phyloP scores from a whole-genome alignment of 2,797 vertebrate genomes.

The Nasua narica region DNA sequence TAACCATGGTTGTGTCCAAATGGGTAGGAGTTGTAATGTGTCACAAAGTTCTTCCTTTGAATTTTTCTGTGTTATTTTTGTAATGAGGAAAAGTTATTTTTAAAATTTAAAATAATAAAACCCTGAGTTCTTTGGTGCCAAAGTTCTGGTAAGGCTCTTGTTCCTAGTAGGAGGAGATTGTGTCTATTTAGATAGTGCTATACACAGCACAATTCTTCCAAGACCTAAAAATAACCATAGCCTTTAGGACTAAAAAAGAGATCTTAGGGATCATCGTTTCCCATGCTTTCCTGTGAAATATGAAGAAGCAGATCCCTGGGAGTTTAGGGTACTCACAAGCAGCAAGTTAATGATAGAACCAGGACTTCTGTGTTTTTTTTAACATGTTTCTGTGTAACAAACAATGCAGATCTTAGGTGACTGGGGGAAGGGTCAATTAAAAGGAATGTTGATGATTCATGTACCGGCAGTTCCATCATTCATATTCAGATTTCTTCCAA shows the following conservation, averaged over 20 bases:
- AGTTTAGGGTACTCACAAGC: not conserved
- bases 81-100: slow-evolving; percentile 3
- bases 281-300: not conserved
- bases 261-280: not conserved
- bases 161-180: not conserved
- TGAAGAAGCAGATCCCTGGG: not conserved
- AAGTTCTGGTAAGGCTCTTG: not conserved
- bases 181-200: slow-evolving; percentile 27
- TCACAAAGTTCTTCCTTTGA: not conserved
- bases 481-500: not conserved
- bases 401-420: not conserved
- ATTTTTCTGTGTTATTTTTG: slow-evolving; percentile 15
- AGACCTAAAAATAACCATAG: slow-evolving; percentile 51
- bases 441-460: not conserved
- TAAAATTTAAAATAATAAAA: slow-evolving; percentile 20
- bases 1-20: not conserved
- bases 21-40: not conserved
- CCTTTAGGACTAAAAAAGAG: slow-evolving; percentile 37
- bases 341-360: not conserved
- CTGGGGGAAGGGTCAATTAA: not conserved
- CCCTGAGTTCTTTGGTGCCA: not conserved
- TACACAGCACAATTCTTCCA: not conserved
- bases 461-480: not conserved
- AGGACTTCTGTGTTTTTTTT: not conserved
- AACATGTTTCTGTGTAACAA: not conserved